Evolutionary conservation across 1,140 invertebrate genomes (phyloP).

Genomic region (Drosophila sechellia): DNA sequence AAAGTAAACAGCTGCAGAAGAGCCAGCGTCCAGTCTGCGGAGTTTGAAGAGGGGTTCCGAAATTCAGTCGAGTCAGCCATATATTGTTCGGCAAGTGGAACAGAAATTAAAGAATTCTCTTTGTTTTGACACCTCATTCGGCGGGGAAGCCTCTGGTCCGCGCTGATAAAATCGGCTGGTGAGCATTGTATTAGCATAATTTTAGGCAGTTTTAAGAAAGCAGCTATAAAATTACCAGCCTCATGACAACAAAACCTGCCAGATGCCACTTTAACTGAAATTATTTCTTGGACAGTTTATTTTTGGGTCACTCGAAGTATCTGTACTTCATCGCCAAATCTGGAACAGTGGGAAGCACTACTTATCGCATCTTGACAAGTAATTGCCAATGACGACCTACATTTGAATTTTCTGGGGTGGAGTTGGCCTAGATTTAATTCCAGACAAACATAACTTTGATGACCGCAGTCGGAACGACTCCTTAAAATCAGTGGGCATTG

Average conservation of each 20-base stretch:
- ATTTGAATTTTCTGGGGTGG: slow-evolving; percentile 4
- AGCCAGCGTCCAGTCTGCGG: slow-evolving; percentile 44
- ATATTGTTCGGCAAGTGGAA: slow-evolving; percentile 18
- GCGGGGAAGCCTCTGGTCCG: background rate
- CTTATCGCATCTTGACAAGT: slow-evolving; percentile 29
- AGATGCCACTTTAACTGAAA: slow-evolving; percentile 4
- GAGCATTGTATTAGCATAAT: slow-evolving; percentile 45
- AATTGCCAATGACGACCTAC: slow-evolving; percentile 29
- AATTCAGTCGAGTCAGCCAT: slow-evolving; percentile 64
- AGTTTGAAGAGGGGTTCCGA: slow-evolving; percentile 33
- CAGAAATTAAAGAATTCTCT: slow-evolving; percentile 63
- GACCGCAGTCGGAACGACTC: background rate
- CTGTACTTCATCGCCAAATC: background rate
- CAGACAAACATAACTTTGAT: slow-evolving; percentile 11
- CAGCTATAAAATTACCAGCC: slow-evolving; percentile 26
- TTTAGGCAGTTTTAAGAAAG: slow-evolving; percentile 38
- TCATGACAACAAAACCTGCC: background rate
- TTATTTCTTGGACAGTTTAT: slow-evolving; percentile 4
- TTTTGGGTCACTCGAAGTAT: slow-evolving; percentile 24
- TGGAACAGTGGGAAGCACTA: background rate
- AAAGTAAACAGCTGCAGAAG: slow-evolving; percentile 79
- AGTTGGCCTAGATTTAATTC: slow-evolving; percentile 20
- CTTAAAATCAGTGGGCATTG: slow-evolving; percentile 17
- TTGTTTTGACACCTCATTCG: slow-evolving; percentile 68
- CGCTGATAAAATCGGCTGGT: slow-evolving; percentile 24